A percentile compares a stretch with the other conserved stretches of the same genome.
Conservation (phyloP, 1,140 invertebrate genomes). For the Camponotus floridanus region DNA sequence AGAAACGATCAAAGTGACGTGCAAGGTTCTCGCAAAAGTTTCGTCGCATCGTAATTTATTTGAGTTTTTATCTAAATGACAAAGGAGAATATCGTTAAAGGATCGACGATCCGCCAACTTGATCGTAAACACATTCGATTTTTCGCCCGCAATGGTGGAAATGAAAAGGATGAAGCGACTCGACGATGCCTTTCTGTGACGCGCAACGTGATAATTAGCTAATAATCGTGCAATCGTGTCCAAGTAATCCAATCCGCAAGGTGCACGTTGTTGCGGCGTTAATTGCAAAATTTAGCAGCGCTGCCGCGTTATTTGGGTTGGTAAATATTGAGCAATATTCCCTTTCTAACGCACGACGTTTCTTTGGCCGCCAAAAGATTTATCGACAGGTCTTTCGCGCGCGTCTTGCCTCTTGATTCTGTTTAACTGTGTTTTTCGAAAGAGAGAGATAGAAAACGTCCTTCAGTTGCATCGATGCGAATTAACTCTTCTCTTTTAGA, state of each 20-base stretch:
- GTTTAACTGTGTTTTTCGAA: not conserved
- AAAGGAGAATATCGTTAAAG: not conserved
- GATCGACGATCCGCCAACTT: not conserved
- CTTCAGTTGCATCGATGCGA: not conserved
- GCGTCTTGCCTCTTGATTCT: conserved; percentile 50
- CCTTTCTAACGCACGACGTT: conserved; percentile 58
- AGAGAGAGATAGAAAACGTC: too few species aligned
- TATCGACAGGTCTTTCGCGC: conserved; percentile 22
- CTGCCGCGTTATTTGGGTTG: conserved; percentile 52
- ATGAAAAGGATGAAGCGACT: conserved; percentile 19
- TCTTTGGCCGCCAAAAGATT: conserved; percentile 62
- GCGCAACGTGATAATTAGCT: conserved; percentile 19
- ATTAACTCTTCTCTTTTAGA: not conserved
- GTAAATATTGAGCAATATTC: conserved; percentile 75
- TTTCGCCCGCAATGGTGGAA: conserved; percentile 12
- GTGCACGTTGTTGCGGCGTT: conserved; percentile 26
- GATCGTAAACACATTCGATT: conserved; percentile 14
- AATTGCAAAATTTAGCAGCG: conserved; percentile 41
- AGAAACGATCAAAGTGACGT: conserved; percentile 8
- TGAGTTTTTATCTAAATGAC: not conserved
- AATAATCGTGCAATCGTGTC: conserved; percentile 33
- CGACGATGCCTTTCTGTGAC: conserved; percentile 14
- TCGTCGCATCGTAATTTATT: not conserved
- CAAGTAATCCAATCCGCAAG: conserved; percentile 42
- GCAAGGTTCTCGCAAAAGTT: not conserved